Conservation (phyloP, 1,140 invertebrate genomes). For the Bicyclus anynana region DNA sequence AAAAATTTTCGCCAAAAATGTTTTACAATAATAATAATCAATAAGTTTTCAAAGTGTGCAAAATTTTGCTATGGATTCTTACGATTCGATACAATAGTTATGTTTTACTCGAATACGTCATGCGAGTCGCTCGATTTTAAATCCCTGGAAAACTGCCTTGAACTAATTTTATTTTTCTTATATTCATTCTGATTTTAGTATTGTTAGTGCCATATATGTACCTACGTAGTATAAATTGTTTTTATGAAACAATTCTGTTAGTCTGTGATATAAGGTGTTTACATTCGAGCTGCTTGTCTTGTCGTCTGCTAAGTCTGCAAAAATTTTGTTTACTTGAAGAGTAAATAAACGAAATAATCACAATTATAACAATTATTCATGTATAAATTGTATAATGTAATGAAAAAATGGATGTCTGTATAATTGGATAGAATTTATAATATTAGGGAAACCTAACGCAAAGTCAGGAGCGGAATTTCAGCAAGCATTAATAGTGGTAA, state of each 20-base stretch:
- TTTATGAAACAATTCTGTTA: constrained; percentile 61
- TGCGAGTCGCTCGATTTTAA: constrained; percentile 20
- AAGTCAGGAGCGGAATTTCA: too few species aligned
- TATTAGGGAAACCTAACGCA: too few species aligned
- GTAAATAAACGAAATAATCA: constrained; percentile 1
- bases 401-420: not conserved
- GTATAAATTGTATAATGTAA: not conserved
- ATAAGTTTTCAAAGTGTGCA: too few species aligned
- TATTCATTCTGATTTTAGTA: constrained; percentile 50
- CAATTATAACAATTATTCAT: constrained; percentile 5
- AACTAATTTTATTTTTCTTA: constrained; percentile 30
- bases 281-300: constrained; percentile 62
- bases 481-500: too few species aligned
- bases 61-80: too few species aligned
- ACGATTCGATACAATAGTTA: too few species aligned
- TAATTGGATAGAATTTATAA: not conserved
- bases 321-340: not conserved
- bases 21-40: too few species aligned
- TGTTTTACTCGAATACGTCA: constrained; percentile 5
- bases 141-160: constrained; percentile 33
- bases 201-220: constrained; percentile 71
- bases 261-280: constrained; percentile 70
- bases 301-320: constrained; percentile 20
- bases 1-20: too few species aligned
- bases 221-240: constrained; percentile 66